phyloP scores from a whole-genome alignment of 2,888 invertebrate species.

The Eudemis profundana region DNA sequence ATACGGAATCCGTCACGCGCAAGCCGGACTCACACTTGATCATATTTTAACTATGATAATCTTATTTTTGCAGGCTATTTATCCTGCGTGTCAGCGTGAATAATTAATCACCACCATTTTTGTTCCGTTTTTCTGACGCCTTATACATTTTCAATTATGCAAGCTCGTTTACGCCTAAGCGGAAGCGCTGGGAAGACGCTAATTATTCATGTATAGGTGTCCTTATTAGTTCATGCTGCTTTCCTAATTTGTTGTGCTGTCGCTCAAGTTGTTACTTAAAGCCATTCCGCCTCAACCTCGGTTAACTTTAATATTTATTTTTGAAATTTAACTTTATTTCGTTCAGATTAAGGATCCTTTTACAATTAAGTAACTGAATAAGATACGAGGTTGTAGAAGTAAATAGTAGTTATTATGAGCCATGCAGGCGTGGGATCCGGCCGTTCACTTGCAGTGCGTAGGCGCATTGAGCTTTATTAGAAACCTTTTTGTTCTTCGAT shows the following conservation, averaged over 20 bases:
- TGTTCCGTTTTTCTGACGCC: constrained; percentile 23
- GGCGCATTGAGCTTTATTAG: constrained; percentile 48
- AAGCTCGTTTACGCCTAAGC: constrained; percentile 26
- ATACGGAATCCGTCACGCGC: neutral
- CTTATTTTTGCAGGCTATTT: constrained; percentile 2
- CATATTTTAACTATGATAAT: neutral
- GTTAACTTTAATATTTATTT: neutral
- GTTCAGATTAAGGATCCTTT: neutral
- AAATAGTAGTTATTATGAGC: constrained; percentile 54
- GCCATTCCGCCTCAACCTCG: neutral
- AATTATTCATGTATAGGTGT: constrained; percentile 46
- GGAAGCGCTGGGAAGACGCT: constrained; percentile 20
- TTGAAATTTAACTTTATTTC: neutral
- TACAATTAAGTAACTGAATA: neutral
- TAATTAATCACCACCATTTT: constrained; percentile 32
- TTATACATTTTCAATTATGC: constrained; percentile 33
- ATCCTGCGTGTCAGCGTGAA: constrained; percentile 1
- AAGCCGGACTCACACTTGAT: neutral
- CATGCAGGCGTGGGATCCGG: constrained; percentile 47
- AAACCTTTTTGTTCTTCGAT: constrained; percentile 40
- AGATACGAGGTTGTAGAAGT: constrained; percentile 35
- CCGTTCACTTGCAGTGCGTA: constrained; percentile 58
- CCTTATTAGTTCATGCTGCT: constrained; percentile 51
- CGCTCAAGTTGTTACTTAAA: constrained; percentile 49
- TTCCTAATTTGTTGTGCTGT: constrained; percentile 51